These are phyloP conservation scores for Hylyphantes graminicola DNA, from an alignment of 1,140 invertebrate species.

Conservation along the genomic window DNA sequence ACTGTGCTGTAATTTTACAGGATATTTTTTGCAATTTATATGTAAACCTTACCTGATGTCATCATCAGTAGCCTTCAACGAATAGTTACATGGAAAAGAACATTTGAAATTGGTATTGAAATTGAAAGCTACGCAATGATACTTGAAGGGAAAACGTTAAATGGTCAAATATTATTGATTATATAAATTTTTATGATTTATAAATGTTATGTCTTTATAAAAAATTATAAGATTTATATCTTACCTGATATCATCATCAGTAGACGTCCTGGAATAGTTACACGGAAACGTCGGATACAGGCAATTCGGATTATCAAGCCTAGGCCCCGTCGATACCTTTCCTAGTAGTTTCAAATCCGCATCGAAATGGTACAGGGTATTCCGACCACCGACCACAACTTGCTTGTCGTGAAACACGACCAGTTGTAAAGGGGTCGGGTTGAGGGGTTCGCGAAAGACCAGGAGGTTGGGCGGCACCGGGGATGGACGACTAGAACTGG, in stretches of 20 bases:
- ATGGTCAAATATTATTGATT: too few relatives aligned
- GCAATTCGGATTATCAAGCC: constrained; percentile 36
- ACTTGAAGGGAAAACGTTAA: too few relatives aligned
- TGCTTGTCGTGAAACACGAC: constrained; percentile 50
- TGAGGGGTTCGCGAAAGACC: neutral
- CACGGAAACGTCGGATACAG: neutral
- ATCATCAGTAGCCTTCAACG: too few relatives aligned
- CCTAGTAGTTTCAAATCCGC: neutral
- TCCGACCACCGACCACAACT: constrained; percentile 55
- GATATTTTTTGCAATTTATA: too few relatives aligned
- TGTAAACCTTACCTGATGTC: too few relatives aligned
- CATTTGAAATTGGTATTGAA: too few relatives aligned
- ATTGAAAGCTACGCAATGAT: too few relatives aligned
- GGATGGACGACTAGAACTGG: neutral
- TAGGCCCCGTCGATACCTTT: constrained; percentile 23
- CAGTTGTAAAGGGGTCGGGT: neutral
- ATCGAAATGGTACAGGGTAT: constrained; percentile 55
- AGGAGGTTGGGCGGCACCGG: neutral
- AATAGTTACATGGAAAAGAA: too few relatives aligned
- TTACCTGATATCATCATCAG: constrained; percentile 11
- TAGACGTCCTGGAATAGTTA: neutral
- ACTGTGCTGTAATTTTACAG: too few relatives aligned
- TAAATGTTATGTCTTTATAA: neutral
- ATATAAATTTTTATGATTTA: too few relatives aligned
- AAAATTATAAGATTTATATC: neutral